Percentiles rank a stretch among this genome's conserved stretches.
These are phyloP conservation scores for Ailuropoda melanoleuca DNA, from an alignment of 2,113 vertebrate species.

Conservation along the genomic window DNA sequence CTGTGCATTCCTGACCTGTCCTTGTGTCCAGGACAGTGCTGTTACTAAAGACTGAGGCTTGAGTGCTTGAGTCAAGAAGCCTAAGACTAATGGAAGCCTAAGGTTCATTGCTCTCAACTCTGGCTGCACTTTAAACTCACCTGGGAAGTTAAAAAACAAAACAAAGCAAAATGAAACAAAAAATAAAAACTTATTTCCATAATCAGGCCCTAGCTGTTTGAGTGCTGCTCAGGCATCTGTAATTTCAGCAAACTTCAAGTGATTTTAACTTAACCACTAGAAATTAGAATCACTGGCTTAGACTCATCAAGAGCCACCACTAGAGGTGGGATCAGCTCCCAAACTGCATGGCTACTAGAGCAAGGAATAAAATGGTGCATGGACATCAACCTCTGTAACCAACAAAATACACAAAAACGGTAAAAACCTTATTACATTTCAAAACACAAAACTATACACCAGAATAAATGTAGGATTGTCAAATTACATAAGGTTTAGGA, in stretches of 20 bases:
- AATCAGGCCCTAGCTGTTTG: neutral
- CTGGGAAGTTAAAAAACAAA: neutral
- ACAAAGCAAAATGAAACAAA: neutral
- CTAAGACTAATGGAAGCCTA: neutral
- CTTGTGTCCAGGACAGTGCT: neutral
- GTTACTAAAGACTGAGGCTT: neutral
- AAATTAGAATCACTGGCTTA: neutral
- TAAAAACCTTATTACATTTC: neutral
- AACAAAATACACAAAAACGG: neutral
- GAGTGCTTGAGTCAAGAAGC: neutral
- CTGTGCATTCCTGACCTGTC: neutral
- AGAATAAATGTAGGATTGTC: neutral
- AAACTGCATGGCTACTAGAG: neutral
- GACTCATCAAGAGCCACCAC: neutral
- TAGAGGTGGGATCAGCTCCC: neutral
- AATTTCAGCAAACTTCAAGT: neutral
- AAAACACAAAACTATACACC: neutral
- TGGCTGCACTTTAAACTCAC: neutral
- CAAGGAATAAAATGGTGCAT: neutral
- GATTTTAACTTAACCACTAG: neutral
- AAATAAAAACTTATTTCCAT: neutral
- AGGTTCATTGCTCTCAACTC: neutral
- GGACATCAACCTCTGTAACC: neutral
- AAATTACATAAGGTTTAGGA: neutral
- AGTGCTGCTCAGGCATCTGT: neutral